Conservation (phyloP, 2,888 invertebrate species). For the Girardia tigrina region DNA sequence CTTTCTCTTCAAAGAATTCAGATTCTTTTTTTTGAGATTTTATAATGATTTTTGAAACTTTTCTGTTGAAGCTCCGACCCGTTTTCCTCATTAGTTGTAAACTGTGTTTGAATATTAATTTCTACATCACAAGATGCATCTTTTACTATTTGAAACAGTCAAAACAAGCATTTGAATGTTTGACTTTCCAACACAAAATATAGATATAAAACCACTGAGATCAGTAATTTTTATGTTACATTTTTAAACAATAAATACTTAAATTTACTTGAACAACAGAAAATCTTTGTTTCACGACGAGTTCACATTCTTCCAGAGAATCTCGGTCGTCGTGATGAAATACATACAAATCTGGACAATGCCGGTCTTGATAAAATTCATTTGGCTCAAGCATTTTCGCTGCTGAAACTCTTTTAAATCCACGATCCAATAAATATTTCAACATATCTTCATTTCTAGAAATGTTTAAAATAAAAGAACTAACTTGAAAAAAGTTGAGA, state of each 20-base stretch:
- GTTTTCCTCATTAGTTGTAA: too few species aligned
- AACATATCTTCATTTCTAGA: conserved; percentile 10
- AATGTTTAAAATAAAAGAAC: neutral
- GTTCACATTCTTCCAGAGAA: neutral
- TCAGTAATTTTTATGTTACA: neutral
- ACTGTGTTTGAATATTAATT: too few species aligned
- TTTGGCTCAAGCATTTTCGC: neutral
- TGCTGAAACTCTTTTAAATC: conserved; percentile 4
- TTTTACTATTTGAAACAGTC: too few species aligned
- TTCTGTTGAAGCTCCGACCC: too few species aligned
- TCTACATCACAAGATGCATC: too few species aligned
- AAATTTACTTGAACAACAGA: conserved; percentile 16
- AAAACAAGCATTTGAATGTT: too few species aligned
- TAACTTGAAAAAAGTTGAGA: too few species aligned
- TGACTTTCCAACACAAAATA: too few species aligned
- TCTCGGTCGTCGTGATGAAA: conserved; percentile 3
- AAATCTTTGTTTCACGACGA: neutral
- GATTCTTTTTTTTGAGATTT: too few species aligned
- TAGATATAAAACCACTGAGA: too few species aligned
- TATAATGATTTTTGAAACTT: too few species aligned
- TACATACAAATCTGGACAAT: conserved; percentile 8
- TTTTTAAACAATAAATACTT: neutral
- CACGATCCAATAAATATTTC: neutral
- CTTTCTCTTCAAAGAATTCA: too few species aligned
- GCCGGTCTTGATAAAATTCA: conserved; percentile 7